A percentile compares a stretch with the other conserved stretches of the same genome.
Evolutionary conservation across 1,140 invertebrate species (phyloP).

Genomic region (Pseudachorutes palmiensis): DNA sequence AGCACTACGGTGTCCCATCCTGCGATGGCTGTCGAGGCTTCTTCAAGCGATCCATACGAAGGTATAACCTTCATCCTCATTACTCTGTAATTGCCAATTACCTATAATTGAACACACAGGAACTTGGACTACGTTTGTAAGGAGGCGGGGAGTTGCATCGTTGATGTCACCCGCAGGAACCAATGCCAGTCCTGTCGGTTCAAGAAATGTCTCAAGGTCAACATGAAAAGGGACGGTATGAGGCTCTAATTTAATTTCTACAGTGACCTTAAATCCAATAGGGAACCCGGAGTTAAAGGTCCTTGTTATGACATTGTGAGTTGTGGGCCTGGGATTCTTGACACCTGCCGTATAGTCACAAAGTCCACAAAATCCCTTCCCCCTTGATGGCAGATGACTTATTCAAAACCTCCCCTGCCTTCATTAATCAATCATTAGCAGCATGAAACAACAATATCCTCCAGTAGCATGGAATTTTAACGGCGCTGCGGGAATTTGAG

Average conservation of each 20-base stretch:
- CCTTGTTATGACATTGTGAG: too few species aligned
- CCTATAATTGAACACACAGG: too few species aligned
- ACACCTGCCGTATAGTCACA: too few species aligned
- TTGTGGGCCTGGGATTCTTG: too few species aligned
- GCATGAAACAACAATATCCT: too few species aligned
- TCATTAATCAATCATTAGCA: background rate
- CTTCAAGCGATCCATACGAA: constrained; percentile 80
- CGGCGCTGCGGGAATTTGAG: background rate
- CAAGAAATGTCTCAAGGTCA: constrained; percentile 80
- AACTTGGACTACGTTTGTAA: constrained; percentile 90
- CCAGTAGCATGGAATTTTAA: background rate
- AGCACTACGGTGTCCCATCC: constrained; percentile 83
- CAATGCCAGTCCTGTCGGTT: constrained; percentile 93
- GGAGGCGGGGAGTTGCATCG: constrained; percentile 75
- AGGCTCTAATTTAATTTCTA: constrained; percentile 23
- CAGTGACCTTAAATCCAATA: too few species aligned
- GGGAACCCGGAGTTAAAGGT: too few species aligned
- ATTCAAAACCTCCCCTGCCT: background rate
- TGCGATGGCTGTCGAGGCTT: constrained; percentile 87
- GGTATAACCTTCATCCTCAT: constrained; percentile 50
- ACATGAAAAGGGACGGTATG: constrained; percentile 92
- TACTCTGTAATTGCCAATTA: constrained; percentile 14
- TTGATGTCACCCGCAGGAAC: constrained; percentile 83
- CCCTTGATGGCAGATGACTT: background rate
- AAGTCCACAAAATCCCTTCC: background rate